A percentile compares a stretch with the other conserved stretches of the same genome.
Evolutionary conservation across 2,888 invertebrate genomes (phyloP).

Genomic region (Saturnia japonica): DNA sequence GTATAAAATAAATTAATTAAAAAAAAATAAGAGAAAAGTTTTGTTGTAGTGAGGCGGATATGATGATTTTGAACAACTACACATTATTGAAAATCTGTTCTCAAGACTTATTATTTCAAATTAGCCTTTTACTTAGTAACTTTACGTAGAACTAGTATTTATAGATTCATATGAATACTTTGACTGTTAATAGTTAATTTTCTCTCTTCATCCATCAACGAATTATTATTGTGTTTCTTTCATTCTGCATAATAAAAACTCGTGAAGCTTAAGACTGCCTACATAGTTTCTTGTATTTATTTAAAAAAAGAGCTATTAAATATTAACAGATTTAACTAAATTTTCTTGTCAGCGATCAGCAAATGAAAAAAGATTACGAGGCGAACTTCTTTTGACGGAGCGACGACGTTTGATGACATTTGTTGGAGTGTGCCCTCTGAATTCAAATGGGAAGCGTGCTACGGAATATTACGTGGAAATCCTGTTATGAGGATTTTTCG

Average conservation of each 20-base stretch:
- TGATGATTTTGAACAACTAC: background rate
- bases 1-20: too few relatives aligned
- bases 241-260: background rate
- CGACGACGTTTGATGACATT: constrained; percentile 34
- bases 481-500: background rate
- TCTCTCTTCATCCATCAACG: background rate
- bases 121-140: too few relatives aligned
- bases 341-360: constrained; percentile 40
- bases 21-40: background rate
- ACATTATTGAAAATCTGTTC: background rate
- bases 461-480: constrained; percentile 6
- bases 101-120: too few relatives aligned
- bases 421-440: constrained; percentile 29
- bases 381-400: constrained; percentile 37
- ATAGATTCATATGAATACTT: too few relatives aligned
- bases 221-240: background rate
- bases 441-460: constrained; percentile 30
- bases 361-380: constrained; percentile 35
- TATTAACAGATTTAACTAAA: constrained; percentile 23
- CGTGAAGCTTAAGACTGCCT: background rate
- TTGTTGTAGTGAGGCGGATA: background rate
- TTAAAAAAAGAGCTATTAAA: constrained; percentile 5
- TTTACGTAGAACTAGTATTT: too few relatives aligned
- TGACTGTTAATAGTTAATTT: background rate
- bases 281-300: background rate